Evolutionary conservation across 2,797 vertebrate species (phyloP), one percentile per base, ranked within the genome.

Genomic region (Garrulus glandarius): DNA sequence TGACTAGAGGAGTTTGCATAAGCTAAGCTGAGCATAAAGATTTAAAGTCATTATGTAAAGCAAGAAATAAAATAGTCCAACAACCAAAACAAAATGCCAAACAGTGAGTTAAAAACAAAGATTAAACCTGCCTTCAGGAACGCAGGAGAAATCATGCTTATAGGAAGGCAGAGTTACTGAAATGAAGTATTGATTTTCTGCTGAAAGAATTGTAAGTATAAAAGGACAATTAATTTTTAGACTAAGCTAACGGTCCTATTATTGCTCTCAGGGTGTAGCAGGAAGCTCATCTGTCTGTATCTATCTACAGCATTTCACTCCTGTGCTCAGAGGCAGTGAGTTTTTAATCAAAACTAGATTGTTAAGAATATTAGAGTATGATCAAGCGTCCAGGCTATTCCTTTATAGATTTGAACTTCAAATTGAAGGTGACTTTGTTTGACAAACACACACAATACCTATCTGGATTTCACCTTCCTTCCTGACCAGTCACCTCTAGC

Each of bases 141-240:
- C 8, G 1, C 4, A 71, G 75, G n/a, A 84, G 72, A 71, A 93
- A 49, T 49, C 67, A 22, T 6, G 23, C 60, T 44, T 8, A 11
- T 7, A 61, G 53, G 39, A 47, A 67, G 43, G 17, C 32, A 70
- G 41, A 75, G 79, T 34, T 53, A n/a, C 63, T 92, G 68, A 92
- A 78, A 90, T 91, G 67, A 92, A 80, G 27, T 76, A 90, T 87
- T 78, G 93, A 80, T 95, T 96, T 93, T 70, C 86, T 87, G 53
- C 72, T 91, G 72, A 71, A 92, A 64, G 77, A 85, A 92, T 41
- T 84, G 61, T 56, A 93, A 92, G 70, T 60, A 84, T 80, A 56
- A 95, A 96, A 89, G 74, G 65, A 91, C 71, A 84, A 95, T 95
- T 95, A 85, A 84, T 87, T 96, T 94, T 74, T 83, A 43, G 88